Base-by-base conservation (phyloP, 2,888 invertebrate species). In the Zaprionus lineosus region DNA sequence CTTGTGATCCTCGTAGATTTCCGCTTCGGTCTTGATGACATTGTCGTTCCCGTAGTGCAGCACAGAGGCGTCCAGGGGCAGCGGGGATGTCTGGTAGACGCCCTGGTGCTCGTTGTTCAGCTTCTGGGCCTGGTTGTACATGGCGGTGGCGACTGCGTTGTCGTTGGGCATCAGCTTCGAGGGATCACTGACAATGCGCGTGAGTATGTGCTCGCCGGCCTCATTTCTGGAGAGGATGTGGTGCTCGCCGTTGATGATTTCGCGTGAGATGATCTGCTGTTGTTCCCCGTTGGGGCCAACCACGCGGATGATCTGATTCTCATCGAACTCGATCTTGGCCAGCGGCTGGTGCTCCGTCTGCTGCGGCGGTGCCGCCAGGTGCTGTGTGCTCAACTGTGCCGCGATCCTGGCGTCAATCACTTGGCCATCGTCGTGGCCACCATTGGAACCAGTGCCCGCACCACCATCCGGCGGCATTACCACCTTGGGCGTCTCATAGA, bases 181-280 rank as follows among this genome's bases (percentile, higher is more conserved):
- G 3, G 90, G 90, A 84, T 90, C 89, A 53, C 89, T 90, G 7
- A 90, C 90, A 43, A 90, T 90, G 12, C 90, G 88, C 6, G 90
- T 90, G 12, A 90, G 85, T 44, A 90, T 90, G 51, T 90, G 90
- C 58, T 90, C 90, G n/a, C 90, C 90, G 6, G 90, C 90, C 66
- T 90, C 90, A 39, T 90, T 90, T 11, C 90, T 84, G 24, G 90
- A 90, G 51, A 90, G 69, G 9, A 90, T 90, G 69, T 90, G 90
- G 57, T 90, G 90, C 61, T 90, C 90, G 0, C 90, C 90, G 44
- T 90, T 90, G 65, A 90, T 90, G 21, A 90, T 90, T 74, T 90
- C 90, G 1, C 90, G 87, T 36, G 90, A 90, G 34, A 90, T 90
- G 37, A 90, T 90, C 67, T 90, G 89, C 58, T 90, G 90, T 40